phyloP scores from a whole-genome alignment of 2,113 vertebrate genomes.

The Menidia beryllina region DNA sequence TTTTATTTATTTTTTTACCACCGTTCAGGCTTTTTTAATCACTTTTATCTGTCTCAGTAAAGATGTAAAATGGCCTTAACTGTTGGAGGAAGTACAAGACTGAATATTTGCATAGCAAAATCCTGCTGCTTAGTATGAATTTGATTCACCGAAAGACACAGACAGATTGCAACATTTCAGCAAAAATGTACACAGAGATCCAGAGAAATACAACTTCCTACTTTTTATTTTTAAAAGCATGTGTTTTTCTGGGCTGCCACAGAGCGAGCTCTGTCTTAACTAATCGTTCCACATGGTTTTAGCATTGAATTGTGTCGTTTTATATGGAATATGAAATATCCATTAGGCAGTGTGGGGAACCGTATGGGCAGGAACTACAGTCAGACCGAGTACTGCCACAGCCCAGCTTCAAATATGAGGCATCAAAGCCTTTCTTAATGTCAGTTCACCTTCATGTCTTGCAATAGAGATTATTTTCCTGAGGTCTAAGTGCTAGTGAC shows the following conservation, averaged over 20 bases:
- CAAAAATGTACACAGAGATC: neutral
- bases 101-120: no score
- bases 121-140: neutral
- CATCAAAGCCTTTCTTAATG: no score
- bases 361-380: no score
- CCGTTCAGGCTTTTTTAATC: no score
- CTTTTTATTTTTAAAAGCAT: neutral
- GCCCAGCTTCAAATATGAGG: no score
- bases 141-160: neutral
- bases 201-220: neutral
- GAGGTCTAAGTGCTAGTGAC: neutral
- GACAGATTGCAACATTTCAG: neutral
- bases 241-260: neutral
- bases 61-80: neutral
- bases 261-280: no score
- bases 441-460: neutral
- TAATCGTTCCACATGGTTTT: no score
- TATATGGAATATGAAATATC: no score
- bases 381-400: no score
- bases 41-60: no score
- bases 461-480: neutral
- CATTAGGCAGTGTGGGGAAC: no score
- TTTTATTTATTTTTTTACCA: neutral
- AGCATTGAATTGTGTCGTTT: no score
- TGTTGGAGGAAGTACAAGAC: neutral